Evolutionary conservation across 2,888 invertebrate genomes (phyloP), one percentile per base, ranked within the genome.

Genomic region (Cosmopolites sordidus): DNA sequence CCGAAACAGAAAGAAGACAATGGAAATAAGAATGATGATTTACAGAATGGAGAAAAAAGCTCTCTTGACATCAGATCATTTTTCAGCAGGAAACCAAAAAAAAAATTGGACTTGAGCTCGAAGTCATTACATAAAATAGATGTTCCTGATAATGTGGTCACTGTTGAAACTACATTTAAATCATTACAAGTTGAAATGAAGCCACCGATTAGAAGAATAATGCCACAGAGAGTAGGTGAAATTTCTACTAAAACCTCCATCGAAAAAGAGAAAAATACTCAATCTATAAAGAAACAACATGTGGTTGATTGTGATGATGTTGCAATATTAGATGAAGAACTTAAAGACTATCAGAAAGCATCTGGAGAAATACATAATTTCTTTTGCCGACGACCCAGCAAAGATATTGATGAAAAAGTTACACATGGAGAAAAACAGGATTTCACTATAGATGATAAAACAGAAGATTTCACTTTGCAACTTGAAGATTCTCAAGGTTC

Each of bases 401-500:
- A 42, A 22, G 2, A 16, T 16, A 27, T 16, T 11, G 16, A 37
- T 3, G 6, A 6, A 8, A 9, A 29, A 29, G n/a, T n/a, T n/a
- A n/a, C n/a, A n/a, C n/a, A n/a, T n/a, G 3, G 22, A 5, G 22
- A 22, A 22, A 22, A 22, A 22, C 22, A 22, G 22, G 22, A 22
- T 22, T 22, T 33, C 4, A 33, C n/a, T 8, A 22, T 53, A n/a
- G 62, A 63, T 38, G 65, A 66, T 8, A 38, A 41, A 17, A 64
- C 64, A 1, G 66, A 67, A 58, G 67, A 69, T 54, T 68, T 68
- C 50, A 54, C 53, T 53, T 56, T 68, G 29, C 62, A 63, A 39
- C 53, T 67, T 8, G 66, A 66, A 43, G 66, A 67, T 29, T 56
- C 53, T 16, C 58, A 56, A 41, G 51, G 59, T 16, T 22, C 30